A percentile compares a stretch with the other conserved stretches of the same genome.
phyloP scores from a whole-genome alignment of 2,797 vertebrate genomes.

The Carduelis carduelis region DNA sequence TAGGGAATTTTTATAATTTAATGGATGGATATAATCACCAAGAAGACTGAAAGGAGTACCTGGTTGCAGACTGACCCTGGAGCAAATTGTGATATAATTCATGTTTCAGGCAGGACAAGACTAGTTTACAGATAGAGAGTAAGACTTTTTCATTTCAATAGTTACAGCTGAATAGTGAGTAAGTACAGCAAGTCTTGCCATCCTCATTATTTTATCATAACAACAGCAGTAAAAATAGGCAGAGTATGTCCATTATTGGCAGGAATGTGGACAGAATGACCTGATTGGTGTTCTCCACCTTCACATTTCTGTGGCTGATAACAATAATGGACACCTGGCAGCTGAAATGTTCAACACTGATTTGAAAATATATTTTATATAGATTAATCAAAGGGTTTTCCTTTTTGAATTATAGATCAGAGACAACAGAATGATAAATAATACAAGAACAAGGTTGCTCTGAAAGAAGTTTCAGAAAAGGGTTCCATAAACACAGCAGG shows the following conservation, averaged over 20 bases:
- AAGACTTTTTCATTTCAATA: not conserved
- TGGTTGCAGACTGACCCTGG: slow-evolving; percentile 44
- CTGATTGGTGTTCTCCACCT: not conserved
- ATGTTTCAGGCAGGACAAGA: not conserved
- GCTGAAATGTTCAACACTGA: not conserved
- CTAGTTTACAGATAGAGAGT: not conserved
- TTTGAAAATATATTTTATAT: not conserved
- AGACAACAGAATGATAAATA: slow-evolving; percentile 45
- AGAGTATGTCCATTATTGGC: not conserved
- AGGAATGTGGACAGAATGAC: not conserved
- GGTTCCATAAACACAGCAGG: not conserved
- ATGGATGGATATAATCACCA: slow-evolving; percentile 47
- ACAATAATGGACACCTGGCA: not conserved
- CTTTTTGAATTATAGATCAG: slow-evolving; percentile 32
- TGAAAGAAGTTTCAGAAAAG: not conserved
- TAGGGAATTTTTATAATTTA: slow-evolving; percentile 44
- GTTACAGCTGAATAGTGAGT: not conserved
- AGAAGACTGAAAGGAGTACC: slow-evolving; percentile 30
- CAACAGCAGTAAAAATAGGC: not conserved
- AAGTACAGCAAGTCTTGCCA: not conserved
- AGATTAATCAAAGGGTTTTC: slow-evolving; percentile 3
- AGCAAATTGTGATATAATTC: slow-evolving; percentile 17
- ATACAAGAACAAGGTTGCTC: not conserved
- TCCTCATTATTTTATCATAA: not conserved
- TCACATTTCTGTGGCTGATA: not conserved